Evolutionary conservation across 2,888 invertebrate species (phyloP), one percentile per base, ranked within the genome.

Genomic region (Melolontha melolontha): DNA sequence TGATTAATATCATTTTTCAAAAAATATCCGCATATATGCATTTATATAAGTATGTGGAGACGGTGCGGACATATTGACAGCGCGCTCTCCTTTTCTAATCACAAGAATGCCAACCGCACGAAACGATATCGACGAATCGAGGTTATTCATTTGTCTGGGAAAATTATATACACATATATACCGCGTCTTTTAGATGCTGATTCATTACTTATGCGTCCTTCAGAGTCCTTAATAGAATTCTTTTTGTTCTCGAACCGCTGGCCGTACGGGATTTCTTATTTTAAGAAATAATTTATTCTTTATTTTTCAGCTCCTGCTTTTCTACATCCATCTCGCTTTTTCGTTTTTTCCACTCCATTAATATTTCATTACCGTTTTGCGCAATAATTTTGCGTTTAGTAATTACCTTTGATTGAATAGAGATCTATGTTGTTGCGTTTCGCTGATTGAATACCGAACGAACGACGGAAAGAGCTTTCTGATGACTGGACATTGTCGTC

Each of bases 1-100:
- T 47, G 47, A 59, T 59, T 59, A 59, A 59, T 59, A 41, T 59
- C 59, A 41, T 59, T 59, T 59, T 59, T 59, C 59, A 59, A 27
- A 59, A 47, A 34, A 41, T 47, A 22, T 44, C 22, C n/a, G 14
- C 29, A 51, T 27, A 27, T 29, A 51, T 51, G 29, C 27, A 12
- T 51, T 51, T 51, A 27, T 51, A 29, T 27, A 12, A 29, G n/a
- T 34, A 10, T 34, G 34, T 29, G 51, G n/a, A 51, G n/a, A 51
- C 51, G 51, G 51, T 51, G 12, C 29, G 29, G 29, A 51, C 29
- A 29, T 29, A 51, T 29, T 51, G 51, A 29, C 29, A 29, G 11
- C 12, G 29, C 29, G 51, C 12, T n/a, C 22, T 51, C 51, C 51
- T 51, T 51, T 29, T 51, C 29, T 51, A 51, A 51, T 34, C n/a